Base-by-base conservation (phyloP, 2,888 invertebrate genomes). In the Pristionchus mayeri region DNA sequence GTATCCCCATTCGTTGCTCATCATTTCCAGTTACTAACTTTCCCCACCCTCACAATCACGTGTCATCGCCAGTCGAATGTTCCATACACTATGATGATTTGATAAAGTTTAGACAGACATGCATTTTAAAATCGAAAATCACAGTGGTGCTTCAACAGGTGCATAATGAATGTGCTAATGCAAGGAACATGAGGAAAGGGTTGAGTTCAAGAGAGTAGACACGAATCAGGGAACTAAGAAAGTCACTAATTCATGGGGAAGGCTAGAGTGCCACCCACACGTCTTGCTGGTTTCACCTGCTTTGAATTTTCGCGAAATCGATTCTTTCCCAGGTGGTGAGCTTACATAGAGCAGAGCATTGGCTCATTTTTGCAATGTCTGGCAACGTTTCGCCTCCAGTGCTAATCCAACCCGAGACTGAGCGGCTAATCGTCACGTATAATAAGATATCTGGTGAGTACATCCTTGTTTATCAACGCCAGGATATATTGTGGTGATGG, bases 51-150 rank as follows among this genome's bases (percentile, higher is more conserved):
- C n/a, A n/a, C 18, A 37, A 63, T 63, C 30, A 30, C 21, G 63
- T 63, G 63, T 63, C 63, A 63, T 63, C 63, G 18, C 63, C 34
- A 44, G 30, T 63, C 34, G 63, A 63, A 63, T 63, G 63, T 63
- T 63, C 63, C 63, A 63, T 63, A 63, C 13, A 60, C 30, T 11
- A 24, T 57, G 54, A 57, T 57, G 54, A 57, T 6, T 57, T 63
- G 34, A 63, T 63, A 34, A 63, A 63, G 13, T 34, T 63, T 13
- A 18, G 21, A 34, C 4, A 27, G 34, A 24, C 7, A 63, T 30
- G n/a, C n/a, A n/a, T n/a, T n/a, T n/a, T n/a, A n/a, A n/a, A n/a
- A n/a, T n/a, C n/a, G n/a, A n/a, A n/a, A n/a, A n/a, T n/a, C n/a
- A n/a, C n/a, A n/a, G n/a, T n/a, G n/a, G n/a, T n/a, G n/a, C n/a